Percentiles rank a stretch among this genome's conserved stretches.
Conservation (phyloP, 2,888 invertebrate species). For the Drosophila affinis region DNA sequence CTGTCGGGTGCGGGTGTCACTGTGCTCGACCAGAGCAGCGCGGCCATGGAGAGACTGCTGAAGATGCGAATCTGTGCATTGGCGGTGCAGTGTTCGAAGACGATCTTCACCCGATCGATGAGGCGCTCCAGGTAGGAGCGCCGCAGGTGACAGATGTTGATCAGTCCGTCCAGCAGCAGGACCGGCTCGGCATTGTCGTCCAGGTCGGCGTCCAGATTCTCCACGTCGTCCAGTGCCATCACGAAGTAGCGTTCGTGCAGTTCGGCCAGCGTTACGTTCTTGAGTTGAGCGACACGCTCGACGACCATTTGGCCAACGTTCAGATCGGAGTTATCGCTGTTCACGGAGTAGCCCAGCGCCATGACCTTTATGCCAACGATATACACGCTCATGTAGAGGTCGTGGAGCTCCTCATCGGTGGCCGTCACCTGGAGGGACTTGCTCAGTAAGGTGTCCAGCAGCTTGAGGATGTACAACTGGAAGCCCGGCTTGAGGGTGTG, state of each 20-base stretch:
- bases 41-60: constrained; percentile 79
- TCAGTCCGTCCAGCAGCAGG: constrained; percentile 79
- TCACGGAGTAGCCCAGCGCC: constrained; percentile 71
- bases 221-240: constrained; percentile 72
- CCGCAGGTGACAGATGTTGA: constrained; percentile 77
- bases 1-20: constrained; percentile 41
- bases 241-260: constrained; percentile 77
- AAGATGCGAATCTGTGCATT: constrained; percentile 82
- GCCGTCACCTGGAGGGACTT: constrained; percentile 51
- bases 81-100: constrained; percentile 76
- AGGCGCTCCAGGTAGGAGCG: constrained; percentile 66
- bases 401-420: constrained; percentile 45
- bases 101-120: constrained; percentile 73
- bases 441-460: constrained; percentile 63
- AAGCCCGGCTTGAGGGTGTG: constrained; percentile 76
- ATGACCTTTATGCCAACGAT: constrained; percentile 79
- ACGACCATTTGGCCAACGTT: constrained; percentile 58
- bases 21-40: constrained; percentile 77
- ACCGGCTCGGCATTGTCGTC: constrained; percentile 82
- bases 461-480: constrained; percentile 77
- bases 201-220: constrained; percentile 77
- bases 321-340: constrained; percentile 41
- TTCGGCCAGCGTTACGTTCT: constrained; percentile 46
- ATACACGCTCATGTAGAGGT: constrained; percentile 71
- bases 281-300: constrained; percentile 53